These are phyloP conservation scores for Pedicia rivosa DNA, from an alignment of 2,888 invertebrate species.

Conservation along the genomic window DNA sequence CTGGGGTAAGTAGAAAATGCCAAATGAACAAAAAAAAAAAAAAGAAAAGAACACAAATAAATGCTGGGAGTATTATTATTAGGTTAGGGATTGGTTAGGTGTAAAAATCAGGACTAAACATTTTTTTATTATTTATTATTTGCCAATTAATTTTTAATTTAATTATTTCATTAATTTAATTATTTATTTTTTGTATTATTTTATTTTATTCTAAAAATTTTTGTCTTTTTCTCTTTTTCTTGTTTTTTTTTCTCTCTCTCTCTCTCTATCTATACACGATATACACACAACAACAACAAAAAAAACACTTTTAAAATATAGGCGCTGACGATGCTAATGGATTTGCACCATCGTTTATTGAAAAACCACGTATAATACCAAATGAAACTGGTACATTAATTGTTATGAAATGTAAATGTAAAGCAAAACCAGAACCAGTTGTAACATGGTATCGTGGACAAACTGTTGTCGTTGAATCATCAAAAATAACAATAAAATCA, in stretches of 20 bases:
- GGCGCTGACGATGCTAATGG: slow-evolving; percentile 80
- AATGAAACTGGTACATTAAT: slow-evolving; percentile 94
- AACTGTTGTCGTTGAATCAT: slow-evolving; percentile 66
- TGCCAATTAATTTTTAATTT: too few species aligned
- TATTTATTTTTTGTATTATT: too few species aligned
- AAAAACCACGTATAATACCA: slow-evolving; percentile 98
- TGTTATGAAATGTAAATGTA: slow-evolving; percentile 92
- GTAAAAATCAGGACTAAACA: too few species aligned
- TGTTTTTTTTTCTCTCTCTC: slow-evolving; percentile 2
- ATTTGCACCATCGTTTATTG: slow-evolving; percentile 92
- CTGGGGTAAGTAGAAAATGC: too few species aligned
- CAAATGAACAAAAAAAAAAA: too few species aligned
- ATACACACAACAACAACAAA: slow-evolving; percentile 4
- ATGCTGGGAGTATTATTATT: too few species aligned
- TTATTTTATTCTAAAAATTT: not conserved
- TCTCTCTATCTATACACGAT: not conserved
- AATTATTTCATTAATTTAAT: too few species aligned
- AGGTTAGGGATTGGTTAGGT: too few species aligned
- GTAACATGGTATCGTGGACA: slow-evolving; percentile 93
- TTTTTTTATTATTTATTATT: too few species aligned
- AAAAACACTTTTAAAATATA: slow-evolving; percentile 36
- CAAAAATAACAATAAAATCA: slow-evolving; percentile 68
- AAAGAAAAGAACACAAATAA: too few species aligned
- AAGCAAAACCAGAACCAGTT: slow-evolving; percentile 86
- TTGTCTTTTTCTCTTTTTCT: not conserved